Evolutionary conservation across 2,888 invertebrate genomes (phyloP), one percentile per base, ranked within the genome.

Genomic region (Cacoxenus indagator): DNA sequence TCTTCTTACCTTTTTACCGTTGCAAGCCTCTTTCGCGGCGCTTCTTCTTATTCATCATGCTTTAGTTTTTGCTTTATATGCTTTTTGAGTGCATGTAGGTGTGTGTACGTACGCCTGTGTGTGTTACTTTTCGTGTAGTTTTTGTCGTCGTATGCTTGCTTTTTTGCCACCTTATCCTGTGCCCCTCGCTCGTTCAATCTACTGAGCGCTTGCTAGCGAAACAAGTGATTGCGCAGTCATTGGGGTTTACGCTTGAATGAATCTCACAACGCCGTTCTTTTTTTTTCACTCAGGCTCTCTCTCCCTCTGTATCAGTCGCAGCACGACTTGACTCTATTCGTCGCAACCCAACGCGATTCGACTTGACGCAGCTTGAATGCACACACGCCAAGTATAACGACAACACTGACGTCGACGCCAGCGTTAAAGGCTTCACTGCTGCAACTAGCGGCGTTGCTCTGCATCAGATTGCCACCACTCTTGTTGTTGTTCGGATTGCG

Each of bases 201-300:
- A n/a, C n/a, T n/a, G 59, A 29, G 27, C 6, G 14, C 27, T 26
- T 4, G 54, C 29, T n/a, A 29, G 54, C 54, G 17, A 48, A 48
- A 48, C 48, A 48, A 48, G 48, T 48, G 48, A 61, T 37, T 61
- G 61, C 27, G 61, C n/a, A 61, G 37, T 61, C 61, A 43, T 27
- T 61, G 61, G 61, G 61, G 61, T 61, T 61, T 61, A 8, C 61
- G 27, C 61, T 61, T 43, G 61, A 61, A 43, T 55, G 26, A 55
- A 55, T 55, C 27, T 55, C 27, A 1, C 24, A 48, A 22, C 48
- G 17, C 19, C 22, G 8, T 48, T 19, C 17, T 48, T 48, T 11
- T 8, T 19, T 48, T 48, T 48, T 11, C 17, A 22, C 48, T 48
- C 48, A 48, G 43, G 43, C 43, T 43, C 8, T 43, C 8, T 43